phyloP scores from a whole-genome alignment of 2,113 vertebrate genomes.

The Lagenorhynchus albirostris region DNA sequence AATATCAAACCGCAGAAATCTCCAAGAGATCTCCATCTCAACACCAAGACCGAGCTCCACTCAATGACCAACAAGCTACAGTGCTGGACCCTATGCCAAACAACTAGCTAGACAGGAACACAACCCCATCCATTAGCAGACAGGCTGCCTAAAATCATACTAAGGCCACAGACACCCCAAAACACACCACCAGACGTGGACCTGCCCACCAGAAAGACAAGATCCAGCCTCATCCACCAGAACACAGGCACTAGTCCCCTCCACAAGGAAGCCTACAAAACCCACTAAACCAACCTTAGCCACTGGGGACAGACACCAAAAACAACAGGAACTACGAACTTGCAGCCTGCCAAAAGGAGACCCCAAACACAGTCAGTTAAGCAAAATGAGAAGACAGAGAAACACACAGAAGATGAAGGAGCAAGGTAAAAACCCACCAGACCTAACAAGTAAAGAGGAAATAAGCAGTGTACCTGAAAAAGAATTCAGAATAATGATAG shows the following conservation, averaged over 20 bases:
- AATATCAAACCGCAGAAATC: no score
- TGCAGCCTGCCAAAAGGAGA: no score
- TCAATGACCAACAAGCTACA: not conserved
- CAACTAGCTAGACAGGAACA: not conserved
- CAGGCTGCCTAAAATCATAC: not conserved
- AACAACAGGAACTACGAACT: no score
- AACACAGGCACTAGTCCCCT: not conserved
- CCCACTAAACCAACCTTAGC: no score
- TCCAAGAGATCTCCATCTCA: not conserved
- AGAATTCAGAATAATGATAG: no score
- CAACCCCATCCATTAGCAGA: not conserved
- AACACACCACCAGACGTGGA: not conserved
- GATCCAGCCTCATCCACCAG: not conserved
- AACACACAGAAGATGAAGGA: no score
- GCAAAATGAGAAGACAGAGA: no score
- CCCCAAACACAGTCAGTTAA: no score
- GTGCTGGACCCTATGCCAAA: not conserved
- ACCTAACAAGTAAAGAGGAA: no score
- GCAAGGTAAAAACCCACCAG: no score
- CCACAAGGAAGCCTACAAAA: not conserved
- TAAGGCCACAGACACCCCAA: not conserved
- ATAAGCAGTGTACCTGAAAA: no score
- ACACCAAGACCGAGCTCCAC: not conserved
- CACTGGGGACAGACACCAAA: no score
- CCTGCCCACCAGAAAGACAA: not conserved